Conservation (phyloP, 2,113 vertebrate genomes). For the Neofelis nebulosa region DNA sequence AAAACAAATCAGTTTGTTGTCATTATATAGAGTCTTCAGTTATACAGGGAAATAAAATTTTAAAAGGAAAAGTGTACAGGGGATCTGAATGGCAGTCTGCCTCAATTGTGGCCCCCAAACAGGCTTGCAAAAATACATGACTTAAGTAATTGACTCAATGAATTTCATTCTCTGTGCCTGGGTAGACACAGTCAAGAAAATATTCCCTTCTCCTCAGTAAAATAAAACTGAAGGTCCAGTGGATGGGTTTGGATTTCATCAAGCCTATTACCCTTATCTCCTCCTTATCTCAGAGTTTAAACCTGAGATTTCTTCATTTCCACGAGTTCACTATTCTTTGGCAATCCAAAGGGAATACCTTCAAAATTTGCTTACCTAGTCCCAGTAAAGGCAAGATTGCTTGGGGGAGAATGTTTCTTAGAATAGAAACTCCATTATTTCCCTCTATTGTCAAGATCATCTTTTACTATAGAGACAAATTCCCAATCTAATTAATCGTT, state of each 20-base stretch:
- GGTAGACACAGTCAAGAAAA: not conserved
- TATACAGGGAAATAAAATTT: not conserved
- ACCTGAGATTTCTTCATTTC: conserved; percentile 55
- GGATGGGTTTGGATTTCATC: not conserved
- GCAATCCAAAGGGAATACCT: conserved; percentile 58
- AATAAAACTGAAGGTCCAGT: conserved; percentile 15
- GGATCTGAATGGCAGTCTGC: not conserved
- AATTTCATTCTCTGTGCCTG: not conserved
- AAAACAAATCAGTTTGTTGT: not conserved
- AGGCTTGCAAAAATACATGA: not conserved
- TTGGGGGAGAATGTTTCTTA: conserved; percentile 73
- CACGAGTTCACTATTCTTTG: conserved; percentile 22
- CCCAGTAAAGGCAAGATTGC: conserved; percentile 64
- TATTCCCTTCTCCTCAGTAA: conserved; percentile 1
- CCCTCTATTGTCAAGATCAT: conserved; percentile 58
- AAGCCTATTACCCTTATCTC: not conserved
- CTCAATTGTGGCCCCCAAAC: not conserved
- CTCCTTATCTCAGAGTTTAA: conserved; percentile 50
- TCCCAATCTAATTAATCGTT: conserved; percentile 69
- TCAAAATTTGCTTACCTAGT: conserved; percentile 68
- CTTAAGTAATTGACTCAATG: not conserved
- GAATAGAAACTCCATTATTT: conserved; percentile 79
- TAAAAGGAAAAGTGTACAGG: not conserved
- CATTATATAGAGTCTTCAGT: not conserved
- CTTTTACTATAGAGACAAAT: conserved; percentile 71